These are phyloP conservation scores for Dendrophyllia cribrosa DNA, from an alignment of 64 coral and sea anemone genomes.

Conservation along the genomic window DNA sequence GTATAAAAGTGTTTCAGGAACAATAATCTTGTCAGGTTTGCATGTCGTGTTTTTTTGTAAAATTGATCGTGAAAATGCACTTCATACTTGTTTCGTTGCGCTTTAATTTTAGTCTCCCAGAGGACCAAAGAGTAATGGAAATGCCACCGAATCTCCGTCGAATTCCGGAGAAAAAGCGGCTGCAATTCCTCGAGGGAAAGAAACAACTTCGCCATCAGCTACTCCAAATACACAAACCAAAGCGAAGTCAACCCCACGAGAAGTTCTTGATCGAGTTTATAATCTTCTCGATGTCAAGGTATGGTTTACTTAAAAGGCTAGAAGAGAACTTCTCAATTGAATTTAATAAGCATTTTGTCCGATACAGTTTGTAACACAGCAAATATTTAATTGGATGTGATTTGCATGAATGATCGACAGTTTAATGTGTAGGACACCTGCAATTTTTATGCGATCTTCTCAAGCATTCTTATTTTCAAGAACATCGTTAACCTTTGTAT, in stretches of 20 bases:
- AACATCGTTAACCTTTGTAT: no score
- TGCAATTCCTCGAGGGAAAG: neutral
- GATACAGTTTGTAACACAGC: no score
- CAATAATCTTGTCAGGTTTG: neutral
- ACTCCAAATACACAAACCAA: conserved; percentile 4
- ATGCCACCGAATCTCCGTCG: neutral
- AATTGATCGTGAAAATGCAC: neutral
- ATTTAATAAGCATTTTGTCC: no score
- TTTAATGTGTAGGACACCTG: neutral
- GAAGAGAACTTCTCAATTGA: neutral
- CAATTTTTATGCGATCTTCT: neutral
- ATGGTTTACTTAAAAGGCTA: neutral
- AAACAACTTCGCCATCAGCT: neutral
- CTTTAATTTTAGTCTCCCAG: conserved; percentile 24
- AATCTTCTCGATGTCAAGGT: conserved; percentile 42
- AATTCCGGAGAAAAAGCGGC: conserved; percentile 38
- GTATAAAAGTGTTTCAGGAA: conserved; percentile 23
- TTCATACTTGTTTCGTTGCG: neutral
- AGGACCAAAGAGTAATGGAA: conserved; percentile 38
- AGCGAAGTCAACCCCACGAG: conserved; percentile 66
- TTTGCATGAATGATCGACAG: neutral
- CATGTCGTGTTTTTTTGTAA: neutral
- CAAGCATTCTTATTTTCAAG: neutral
- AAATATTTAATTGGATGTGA: neutral
- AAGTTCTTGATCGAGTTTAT: conserved; percentile 44